A percentile compares a stretch with the other conserved stretches of the same genome.
phyloP scores from a whole-genome alignment of 2,797 vertebrate genomes.

The Xenopus petersii region DNA sequence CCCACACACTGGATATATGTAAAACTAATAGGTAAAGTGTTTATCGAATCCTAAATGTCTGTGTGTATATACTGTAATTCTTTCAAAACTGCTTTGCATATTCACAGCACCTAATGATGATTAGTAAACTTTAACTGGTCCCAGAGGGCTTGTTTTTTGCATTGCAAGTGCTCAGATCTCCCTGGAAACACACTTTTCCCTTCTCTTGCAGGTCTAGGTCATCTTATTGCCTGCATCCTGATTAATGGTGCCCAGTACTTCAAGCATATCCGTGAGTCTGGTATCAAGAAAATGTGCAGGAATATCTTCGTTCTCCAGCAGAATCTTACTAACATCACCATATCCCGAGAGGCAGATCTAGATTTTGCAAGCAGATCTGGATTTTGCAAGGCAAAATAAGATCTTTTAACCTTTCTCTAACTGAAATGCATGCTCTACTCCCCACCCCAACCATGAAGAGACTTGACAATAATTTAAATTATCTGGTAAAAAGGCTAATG shows the following conservation, averaged over 20 bases:
- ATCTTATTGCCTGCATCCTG: slow-evolving; percentile 95
- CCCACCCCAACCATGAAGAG: too few species aligned
- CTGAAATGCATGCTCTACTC: too few species aligned
- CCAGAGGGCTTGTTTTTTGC: background rate
- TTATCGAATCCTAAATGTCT: background rate
- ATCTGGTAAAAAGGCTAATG: too few species aligned
- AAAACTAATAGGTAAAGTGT: background rate
- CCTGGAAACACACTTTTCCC: background rate
- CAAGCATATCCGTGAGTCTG: slow-evolving; percentile 94
- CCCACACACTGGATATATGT: too few species aligned
- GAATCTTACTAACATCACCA: slow-evolving; percentile 98
- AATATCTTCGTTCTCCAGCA: slow-evolving; percentile 98
- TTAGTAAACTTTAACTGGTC: background rate
- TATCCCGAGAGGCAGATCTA: slow-evolving; percentile 94
- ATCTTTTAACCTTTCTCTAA: too few species aligned
- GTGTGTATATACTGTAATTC: background rate
- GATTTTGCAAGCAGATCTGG: slow-evolving; percentile 66
- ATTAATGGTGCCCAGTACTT: slow-evolving; percentile 97
- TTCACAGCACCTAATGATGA: background rate
- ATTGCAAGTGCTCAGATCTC: background rate
- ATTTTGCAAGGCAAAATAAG: slow-evolving; percentile 74
- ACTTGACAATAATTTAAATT: too few species aligned
- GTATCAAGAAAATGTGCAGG: slow-evolving; percentile 98
- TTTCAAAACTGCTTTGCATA: background rate
- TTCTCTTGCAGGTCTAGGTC: slow-evolving; percentile 78